These are phyloP conservation scores for Ardeotis arabs DNA, from an alignment of 2,113 vertebrate species.

Conservation along the genomic window DNA sequence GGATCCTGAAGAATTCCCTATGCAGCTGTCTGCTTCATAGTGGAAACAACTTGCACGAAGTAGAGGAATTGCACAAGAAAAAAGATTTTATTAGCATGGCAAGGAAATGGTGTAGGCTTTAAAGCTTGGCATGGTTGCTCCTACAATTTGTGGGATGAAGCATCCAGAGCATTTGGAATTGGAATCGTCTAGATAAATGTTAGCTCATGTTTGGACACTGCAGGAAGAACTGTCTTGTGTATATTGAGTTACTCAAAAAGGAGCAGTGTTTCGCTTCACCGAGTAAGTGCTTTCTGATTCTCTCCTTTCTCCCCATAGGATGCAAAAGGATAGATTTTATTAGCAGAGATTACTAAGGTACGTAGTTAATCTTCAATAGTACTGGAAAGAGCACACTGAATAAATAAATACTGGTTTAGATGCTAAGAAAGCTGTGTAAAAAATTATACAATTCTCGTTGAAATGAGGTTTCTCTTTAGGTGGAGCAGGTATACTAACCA, in stretches of 20 bases:
- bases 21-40: neutral
- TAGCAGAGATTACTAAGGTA: neutral
- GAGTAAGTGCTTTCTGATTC: neutral
- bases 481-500: neutral
- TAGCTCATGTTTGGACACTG: neutral
- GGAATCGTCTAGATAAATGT: neutral
- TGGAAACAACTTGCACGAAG: neutral
- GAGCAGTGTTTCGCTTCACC: neutral
- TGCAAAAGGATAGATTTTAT: neutral
- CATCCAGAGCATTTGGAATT: neutral
- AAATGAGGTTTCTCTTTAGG: neutral
- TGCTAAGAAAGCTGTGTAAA: neutral
- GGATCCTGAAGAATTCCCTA: neutral
- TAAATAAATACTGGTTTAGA: neutral
- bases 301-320: neutral
- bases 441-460: neutral
- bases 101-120: neutral
- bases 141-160: neutral
- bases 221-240: neutral
- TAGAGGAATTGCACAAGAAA: neutral
- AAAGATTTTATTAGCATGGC: neutral
- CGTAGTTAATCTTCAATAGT: neutral
- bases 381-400: neutral
- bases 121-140: neutral
- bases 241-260: neutral